A percentile compares a stretch with the other conserved stretches of the same genome.
Conservation (phyloP, 2,113 vertebrate genomes). For the Columba livia region DNA sequence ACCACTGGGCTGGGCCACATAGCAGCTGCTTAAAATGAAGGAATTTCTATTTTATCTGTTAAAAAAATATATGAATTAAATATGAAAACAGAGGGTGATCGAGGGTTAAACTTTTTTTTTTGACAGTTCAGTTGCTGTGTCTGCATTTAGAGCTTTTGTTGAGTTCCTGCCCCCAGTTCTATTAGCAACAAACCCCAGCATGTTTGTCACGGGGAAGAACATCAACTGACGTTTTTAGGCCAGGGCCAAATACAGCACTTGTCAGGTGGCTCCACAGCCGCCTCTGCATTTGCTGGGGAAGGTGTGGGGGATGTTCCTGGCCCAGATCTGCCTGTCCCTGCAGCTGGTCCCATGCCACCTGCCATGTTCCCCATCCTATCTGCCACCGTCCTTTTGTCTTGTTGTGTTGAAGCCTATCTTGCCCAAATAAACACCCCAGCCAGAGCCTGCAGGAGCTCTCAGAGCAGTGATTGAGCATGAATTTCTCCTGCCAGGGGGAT, state of each 20-base stretch:
- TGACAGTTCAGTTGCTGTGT: not conserved
- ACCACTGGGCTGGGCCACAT: not conserved
- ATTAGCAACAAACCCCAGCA: not conserved
- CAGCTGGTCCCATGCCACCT: fast-evolving
- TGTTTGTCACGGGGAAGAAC: not conserved
- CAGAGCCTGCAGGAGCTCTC: fast-evolving
- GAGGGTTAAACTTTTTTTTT: not conserved
- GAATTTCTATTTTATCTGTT: not conserved
- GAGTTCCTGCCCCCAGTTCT: not conserved
- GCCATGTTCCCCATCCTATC: fast-evolving
- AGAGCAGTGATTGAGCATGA: fast-evolving
- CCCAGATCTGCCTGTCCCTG: not conserved
- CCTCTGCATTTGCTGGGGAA: not conserved
- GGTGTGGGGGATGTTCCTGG: not conserved
- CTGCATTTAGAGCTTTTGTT: not conserved
- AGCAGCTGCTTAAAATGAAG: not conserved
- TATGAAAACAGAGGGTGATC: not conserved
- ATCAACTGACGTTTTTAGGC: conserved; percentile 12
- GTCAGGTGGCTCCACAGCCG: not conserved
- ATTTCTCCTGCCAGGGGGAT: not conserved
- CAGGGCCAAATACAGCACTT: conserved; percentile 5
- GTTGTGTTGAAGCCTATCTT: not conserved
- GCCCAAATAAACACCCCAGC: fast-evolving
- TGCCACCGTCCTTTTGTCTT: not conserved
- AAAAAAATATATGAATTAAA: fast-evolving